Conservation (phyloP, 2,797 vertebrate genomes). For the Cyprinodon diabolis region DNA sequence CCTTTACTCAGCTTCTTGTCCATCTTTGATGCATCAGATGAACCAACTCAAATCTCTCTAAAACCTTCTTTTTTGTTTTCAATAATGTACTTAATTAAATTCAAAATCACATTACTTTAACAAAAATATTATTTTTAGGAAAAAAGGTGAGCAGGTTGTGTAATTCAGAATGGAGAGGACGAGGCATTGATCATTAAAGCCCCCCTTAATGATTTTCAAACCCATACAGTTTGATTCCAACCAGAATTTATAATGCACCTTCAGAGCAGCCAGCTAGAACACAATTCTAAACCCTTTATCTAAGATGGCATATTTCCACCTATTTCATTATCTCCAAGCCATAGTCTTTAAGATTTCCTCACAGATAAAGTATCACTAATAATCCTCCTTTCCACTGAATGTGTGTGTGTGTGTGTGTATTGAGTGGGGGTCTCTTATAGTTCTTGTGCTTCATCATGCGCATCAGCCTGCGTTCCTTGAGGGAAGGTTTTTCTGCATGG, state of each 20-base stretch:
- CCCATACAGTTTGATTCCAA: slow-evolving; percentile 73
- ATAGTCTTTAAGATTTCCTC: slow-evolving; percentile 61
- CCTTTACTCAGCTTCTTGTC: too few species aligned
- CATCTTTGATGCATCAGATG: too few species aligned
- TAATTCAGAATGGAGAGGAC: slow-evolving; percentile 43
- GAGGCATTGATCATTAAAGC: slow-evolving; percentile 73
- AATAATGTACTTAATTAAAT: slow-evolving; percentile 62
- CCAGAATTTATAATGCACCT: slow-evolving; percentile 66
- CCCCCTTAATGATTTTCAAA: slow-evolving; percentile 73
- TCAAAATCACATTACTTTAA: slow-evolving; percentile 35
- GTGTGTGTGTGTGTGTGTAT: slow-evolving; percentile 26
- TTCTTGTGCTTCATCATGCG: slow-evolving; percentile 40
- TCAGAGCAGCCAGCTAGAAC: slow-evolving; percentile 54
- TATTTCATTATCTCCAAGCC: slow-evolving; percentile 67
- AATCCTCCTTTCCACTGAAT: slow-evolving; percentile 51
- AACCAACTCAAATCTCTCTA: too few species aligned
- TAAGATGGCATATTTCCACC: slow-evolving; percentile 61
- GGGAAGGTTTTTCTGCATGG: slow-evolving; percentile 47
- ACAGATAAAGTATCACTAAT: slow-evolving; percentile 63
- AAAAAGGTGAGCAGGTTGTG: slow-evolving; percentile 44
- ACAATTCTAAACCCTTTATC: slow-evolving; percentile 73
- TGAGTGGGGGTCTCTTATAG: neutral
- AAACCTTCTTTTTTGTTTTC: neutral
- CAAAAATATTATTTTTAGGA: slow-evolving; percentile 43
- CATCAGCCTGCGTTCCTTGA: slow-evolving; percentile 46